Base-by-base conservation (phyloP, 2,888 invertebrate species). In the Sympetrum striolatum region DNA sequence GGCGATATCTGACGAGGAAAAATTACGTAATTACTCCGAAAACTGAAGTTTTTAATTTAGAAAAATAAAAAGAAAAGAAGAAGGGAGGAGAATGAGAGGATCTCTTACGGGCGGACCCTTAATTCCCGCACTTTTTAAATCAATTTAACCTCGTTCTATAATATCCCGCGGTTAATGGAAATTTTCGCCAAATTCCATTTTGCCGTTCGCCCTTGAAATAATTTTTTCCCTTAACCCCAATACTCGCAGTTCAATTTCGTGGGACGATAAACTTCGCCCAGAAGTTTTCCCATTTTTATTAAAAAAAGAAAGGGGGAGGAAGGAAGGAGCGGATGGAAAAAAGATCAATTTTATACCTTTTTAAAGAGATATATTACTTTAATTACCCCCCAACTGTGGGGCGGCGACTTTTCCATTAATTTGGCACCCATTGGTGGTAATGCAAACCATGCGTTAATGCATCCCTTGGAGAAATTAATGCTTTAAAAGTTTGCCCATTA, bases 381-480 rank as follows among this genome's bases (percentile, higher is more conserved):
- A 86, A 86, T 86, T 86, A 86, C 86, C 60, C 37, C 37, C 86
- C 86, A 60, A 4, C 53, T 53, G 53, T 53, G 8, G 53, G 53
- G 53, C 60, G 86, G 60, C 37, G 60, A n/a, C 35, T 82, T 82
- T 82, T 82, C 82, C 53, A 82, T 86, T 86, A 86, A 86, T 86
- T 86, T 60, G 48, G 60, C 86, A 35, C 35, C 60, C 86, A 86
- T 60, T 86, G 86, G 86, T 35, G 37, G 60, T 64, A 86, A 86
- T 86, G 86, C 64, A 64, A 37, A 35, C 10, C 37, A 35, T 60
- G 35, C 86, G 60, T 86, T 86, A 86, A 64, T 86, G 60, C 39
- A 86, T 60, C 86, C 37, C 37, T 86, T 86, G n/a, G 73, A 22
- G 86, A 86, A 86, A 86, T 86, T 86, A 86, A 86, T 64, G 86